Evolutionary conservation across 2,113 vertebrate genomes (phyloP).

Genomic region (Lophius piscatorius): DNA sequence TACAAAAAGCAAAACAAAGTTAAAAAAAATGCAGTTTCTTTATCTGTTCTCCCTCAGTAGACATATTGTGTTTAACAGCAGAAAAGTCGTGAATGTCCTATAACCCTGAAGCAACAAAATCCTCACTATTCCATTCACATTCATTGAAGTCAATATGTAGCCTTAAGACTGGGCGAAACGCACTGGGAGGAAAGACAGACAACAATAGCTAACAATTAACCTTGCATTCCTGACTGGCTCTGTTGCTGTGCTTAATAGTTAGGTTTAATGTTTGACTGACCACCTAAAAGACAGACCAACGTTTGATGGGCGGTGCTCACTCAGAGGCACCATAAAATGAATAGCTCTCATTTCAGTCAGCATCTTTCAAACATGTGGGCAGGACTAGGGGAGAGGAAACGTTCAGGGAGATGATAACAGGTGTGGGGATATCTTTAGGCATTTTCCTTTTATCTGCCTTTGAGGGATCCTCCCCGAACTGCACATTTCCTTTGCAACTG

Average conservation of each 20-base stretch:
- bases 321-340: conserved; percentile 67
- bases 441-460: conserved; percentile 49
- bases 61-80: not conserved
- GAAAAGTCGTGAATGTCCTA: conserved; percentile 7
- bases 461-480: conserved; percentile 35
- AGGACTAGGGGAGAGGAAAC: conserved; percentile 40
- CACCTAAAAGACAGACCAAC: conserved; percentile 48
- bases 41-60: not conserved
- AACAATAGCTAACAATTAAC: conserved; percentile 77
- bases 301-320: conserved; percentile 46
- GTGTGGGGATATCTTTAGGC: conserved; percentile 54
- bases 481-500: conserved; percentile 40
- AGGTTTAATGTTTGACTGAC: conserved; percentile 77
- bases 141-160: conserved; percentile 29
- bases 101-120: conserved; percentile 39
- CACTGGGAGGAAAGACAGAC: conserved; percentile 39
- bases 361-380: conserved; percentile 61
- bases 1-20: not conserved
- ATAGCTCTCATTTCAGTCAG: conserved; percentile 57
- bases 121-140: conserved; percentile 39
- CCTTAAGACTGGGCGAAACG: conserved; percentile 54
- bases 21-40: not conserved
- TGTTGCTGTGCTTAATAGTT: conserved; percentile 63
- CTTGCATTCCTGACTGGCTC: conserved; percentile 65
- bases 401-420: conserved; percentile 67